These are phyloP conservation scores for Anas bernieri DNA, from an alignment of 2,797 vertebrate species.

Conservation along the genomic window DNA sequence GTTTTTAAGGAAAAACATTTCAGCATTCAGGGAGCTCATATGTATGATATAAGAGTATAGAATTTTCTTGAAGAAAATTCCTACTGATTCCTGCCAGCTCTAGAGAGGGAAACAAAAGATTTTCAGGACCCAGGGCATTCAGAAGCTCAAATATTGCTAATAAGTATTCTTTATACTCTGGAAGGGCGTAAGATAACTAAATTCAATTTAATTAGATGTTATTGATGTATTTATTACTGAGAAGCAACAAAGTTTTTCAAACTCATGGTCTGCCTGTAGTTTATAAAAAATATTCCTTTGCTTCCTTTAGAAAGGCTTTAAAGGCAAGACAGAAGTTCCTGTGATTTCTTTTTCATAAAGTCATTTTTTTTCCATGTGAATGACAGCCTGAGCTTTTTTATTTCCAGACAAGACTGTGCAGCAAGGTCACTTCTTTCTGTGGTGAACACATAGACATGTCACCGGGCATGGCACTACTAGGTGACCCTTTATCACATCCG, in stretches of 20 bases:
- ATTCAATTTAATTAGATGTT: not conserved
- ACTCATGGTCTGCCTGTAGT: not conserved
- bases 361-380: not conserved
- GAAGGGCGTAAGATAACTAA: not conserved
- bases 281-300: not conserved
- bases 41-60: accelerated
- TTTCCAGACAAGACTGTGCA: not conserved
- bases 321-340: not conserved
- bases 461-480: not conserved
- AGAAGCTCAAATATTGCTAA: not conserved
- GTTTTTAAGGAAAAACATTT: not conserved
- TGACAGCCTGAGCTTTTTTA: not conserved
- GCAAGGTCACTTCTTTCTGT: not conserved
- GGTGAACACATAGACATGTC: not conserved
- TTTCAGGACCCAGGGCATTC: not conserved
- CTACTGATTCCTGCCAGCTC: not conserved
- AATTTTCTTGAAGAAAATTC: not conserved
- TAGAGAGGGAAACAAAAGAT: not conserved
- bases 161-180: not conserved
- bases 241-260: not conserved
- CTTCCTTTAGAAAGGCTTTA: not conserved
- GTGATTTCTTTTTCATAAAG: not conserved
- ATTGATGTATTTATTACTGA: not conserved
- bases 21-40: not conserved
- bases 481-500: not conserved